A percentile compares a stretch with the other conserved stretches of the same genome.
phyloP scores from a whole-genome alignment of 2,797 vertebrate genomes.

The Picus viridis region DNA sequence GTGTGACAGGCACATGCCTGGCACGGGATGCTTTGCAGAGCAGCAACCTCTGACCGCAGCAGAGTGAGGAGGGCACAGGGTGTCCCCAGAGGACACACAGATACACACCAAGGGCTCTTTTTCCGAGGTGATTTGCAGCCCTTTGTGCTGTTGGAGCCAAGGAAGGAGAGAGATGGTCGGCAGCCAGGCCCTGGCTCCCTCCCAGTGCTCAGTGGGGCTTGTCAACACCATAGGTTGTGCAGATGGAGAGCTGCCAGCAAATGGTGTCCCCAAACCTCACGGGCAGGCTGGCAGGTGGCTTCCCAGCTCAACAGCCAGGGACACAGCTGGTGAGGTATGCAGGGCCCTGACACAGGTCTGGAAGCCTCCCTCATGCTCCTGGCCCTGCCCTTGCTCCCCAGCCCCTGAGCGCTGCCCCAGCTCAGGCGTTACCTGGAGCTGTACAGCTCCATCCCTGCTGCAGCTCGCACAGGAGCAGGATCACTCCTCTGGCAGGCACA shows the following conservation, averaged over 20 bases:
- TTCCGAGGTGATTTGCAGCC: neutral
- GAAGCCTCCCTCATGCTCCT: neutral
- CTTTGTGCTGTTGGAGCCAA: conserved; percentile 13
- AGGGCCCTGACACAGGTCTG: neutral
- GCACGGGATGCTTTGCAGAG: neutral
- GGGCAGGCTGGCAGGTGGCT: conserved; percentile 56
- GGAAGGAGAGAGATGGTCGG: neutral
- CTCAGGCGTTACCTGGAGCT: neutral
- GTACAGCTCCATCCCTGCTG: neutral
- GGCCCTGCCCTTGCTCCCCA: neutral
- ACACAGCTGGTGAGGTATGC: neutral
- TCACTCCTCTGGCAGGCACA: neutral
- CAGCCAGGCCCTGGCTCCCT: conserved; percentile 27
- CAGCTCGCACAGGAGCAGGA: neutral
- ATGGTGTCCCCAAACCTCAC: neutral
- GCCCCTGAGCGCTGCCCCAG: neutral
- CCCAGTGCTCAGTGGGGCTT: conserved; percentile 37
- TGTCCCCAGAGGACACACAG: neutral
- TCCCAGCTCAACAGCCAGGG: neutral
- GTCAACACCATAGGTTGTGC: conserved; percentile 52
- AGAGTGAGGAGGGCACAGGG: neutral
- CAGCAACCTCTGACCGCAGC: neutral
- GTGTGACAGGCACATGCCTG: neutral
- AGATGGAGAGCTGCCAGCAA: conserved; percentile 45
- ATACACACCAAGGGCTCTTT: neutral